phyloP scores from a whole-genome alignment of 2,113 vertebrate genomes.

The Cromileptes altivelis region DNA sequence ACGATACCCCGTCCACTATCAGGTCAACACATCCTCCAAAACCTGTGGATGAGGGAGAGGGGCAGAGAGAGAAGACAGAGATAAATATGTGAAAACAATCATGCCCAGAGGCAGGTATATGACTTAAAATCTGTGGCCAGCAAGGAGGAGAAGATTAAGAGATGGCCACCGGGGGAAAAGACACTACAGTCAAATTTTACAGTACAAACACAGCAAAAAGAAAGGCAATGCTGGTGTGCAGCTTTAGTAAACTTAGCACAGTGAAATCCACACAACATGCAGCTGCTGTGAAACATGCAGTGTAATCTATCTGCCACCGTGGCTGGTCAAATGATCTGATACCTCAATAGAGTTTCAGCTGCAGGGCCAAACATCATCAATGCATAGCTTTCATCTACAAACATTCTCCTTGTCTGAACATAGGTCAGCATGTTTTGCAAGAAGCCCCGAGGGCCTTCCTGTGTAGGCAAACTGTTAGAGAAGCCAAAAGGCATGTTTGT shows the following conservation, averaged over 20 bases:
- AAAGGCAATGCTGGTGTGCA: not conserved
- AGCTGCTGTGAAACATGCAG: conserved; percentile 15
- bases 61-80: conserved; percentile 2
- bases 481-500: not conserved
- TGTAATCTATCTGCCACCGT: not conserved
- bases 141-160: not conserved
- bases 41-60: conserved; percentile 68
- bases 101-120: not conserved
- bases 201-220: not conserved
- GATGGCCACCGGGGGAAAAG: not conserved
- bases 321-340: not conserved
- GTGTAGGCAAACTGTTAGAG: not conserved
- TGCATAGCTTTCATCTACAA: not conserved
- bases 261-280: conserved; percentile 9
- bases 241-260: not conserved
- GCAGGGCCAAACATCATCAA: not conserved
- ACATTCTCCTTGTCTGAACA: conserved; percentile 7
- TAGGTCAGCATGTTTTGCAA: not conserved
- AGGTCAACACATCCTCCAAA: conserved; percentile 90
- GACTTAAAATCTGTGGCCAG: not conserved
- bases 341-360: conserved; percentile 4
- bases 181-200: not conserved
- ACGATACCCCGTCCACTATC: conserved; percentile 84
- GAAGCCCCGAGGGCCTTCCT: not conserved
- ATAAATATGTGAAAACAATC: not conserved